Evolutionary conservation across 2,888 invertebrate genomes (phyloP), one percentile per base, ranked within the genome.

Genomic region (Altica lythri): DNA sequence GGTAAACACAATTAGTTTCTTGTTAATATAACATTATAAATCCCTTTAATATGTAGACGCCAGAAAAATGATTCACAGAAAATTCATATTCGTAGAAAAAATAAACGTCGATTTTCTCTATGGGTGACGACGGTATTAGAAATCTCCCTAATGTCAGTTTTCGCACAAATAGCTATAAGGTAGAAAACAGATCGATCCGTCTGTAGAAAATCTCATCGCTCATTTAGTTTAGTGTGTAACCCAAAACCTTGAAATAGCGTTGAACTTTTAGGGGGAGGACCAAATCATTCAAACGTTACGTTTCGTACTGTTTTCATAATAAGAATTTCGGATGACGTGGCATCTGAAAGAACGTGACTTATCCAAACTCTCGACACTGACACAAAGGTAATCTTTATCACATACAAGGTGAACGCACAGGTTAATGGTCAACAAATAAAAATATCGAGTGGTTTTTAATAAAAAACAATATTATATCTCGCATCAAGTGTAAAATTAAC

Each of bases 241-340:
- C 16, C 30, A 18, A 34, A 50, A 50, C 43, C 50, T 35, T 50
- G 34, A 25, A 50, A 42, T 34, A 25, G 27, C 43, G 40, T 43
- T 34, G 18, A 34, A 42, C 14, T 42, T 50, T 50, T 43, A 17
- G 29, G 43, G 34, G 49, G 40, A 38, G 43, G 38, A 35, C 38
- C 49, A 40, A 40, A 40, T 40, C 32, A 42, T 19, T 32, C 22
- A 10, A 40, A 12, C 12, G 29, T 16, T 44, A 34, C 22, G 32
- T 45, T 45, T 9, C 19, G 34, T 34, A n/a, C n/a, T 45, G n/a
- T 34, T 12, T n/a, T 45, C n/a, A 45, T 18, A 34, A 34, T 14
- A 45, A 46, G 22, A 46, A 51, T 44, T 45, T 35, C 27, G 37
- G 16, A 37, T 51, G 51, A 51, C 44, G 44, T 51, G 51, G 34